These are phyloP conservation scores for Manis pentadactyla DNA, from an alignment of 2,797 vertebrate species.

Conservation along the genomic window DNA sequence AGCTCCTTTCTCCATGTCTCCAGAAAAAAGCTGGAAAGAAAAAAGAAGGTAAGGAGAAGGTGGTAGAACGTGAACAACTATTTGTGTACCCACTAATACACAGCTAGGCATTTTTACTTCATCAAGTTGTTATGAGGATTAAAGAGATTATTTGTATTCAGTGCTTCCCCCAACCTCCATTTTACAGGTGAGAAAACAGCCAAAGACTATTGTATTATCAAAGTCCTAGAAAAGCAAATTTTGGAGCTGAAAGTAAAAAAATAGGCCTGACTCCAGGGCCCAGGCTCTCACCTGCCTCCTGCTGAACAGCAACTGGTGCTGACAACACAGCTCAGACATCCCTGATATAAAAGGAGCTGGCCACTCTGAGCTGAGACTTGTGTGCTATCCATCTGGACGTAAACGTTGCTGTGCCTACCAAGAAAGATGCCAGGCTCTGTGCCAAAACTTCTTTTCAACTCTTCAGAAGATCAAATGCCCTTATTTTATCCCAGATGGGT, in stretches of 20 bases:
- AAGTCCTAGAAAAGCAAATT: neutral
- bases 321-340: neutral
- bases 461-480: conserved; percentile 32
- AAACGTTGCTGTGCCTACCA: conserved; percentile 18
- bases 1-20: neutral
- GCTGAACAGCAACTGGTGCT: neutral
- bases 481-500: conserved; percentile 57
- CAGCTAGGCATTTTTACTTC: neutral
- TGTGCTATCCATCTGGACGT: neutral
- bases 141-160: neutral
- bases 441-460: conserved; percentile 30
- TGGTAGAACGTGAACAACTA: neutral
- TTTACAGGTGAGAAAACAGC: neutral
- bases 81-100: neutral
- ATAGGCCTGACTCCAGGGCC: neutral
- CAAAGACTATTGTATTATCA: neutral
- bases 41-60: neutral
- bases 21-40: neutral
- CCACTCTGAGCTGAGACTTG: neutral
- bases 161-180: neutral
- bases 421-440: conserved; percentile 33
- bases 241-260: neutral
- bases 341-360: neutral
- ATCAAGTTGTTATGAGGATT: neutral
- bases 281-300: neutral